These are phyloP conservation scores for Schizaphis graminum DNA, from an alignment of 2,888 invertebrate species.

Conservation along the genomic window DNA sequence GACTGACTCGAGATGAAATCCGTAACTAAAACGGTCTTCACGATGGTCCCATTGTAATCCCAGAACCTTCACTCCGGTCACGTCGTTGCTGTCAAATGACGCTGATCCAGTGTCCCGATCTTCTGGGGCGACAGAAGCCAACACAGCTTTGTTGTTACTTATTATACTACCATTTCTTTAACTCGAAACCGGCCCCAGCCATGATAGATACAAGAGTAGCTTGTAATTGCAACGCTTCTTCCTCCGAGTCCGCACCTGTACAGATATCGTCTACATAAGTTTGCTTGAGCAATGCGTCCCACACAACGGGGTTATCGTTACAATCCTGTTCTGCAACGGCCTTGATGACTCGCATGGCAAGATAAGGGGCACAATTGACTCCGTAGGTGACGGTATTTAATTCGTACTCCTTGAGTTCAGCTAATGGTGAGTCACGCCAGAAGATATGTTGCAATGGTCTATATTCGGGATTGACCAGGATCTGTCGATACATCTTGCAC, in stretches of 20 bases:
- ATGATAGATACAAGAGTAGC: background rate
- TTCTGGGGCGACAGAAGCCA: background rate
- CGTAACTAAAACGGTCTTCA: background rate
- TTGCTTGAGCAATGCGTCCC: conserved; percentile 64
- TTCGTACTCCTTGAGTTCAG: conserved; percentile 68
- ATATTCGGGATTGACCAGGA: conserved; percentile 66
- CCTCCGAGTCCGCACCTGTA: conserved; percentile 66
- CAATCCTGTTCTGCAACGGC: conserved; percentile 67
- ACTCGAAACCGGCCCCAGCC: background rate
- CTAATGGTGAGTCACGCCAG: conserved; percentile 67
- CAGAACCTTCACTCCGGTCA: too few relatives aligned
- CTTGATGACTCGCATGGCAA: conserved; percentile 68
- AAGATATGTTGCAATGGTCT: conserved; percentile 68
- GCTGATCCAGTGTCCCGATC: too few relatives aligned
- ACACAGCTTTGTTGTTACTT: background rate
- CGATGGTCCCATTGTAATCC: too few relatives aligned
- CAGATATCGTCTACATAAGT: conserved; percentile 69
- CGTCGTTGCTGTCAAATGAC: too few relatives aligned
- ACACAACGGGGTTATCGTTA: conserved; percentile 66
- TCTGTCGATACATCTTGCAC: conserved; percentile 67
- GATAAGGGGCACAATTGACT: too few relatives aligned
- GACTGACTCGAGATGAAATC: background rate
- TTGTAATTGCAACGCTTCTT: conserved; percentile 67
- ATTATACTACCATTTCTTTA: conserved; percentile 2
- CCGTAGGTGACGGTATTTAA: too few relatives aligned